Evolutionary conservation across 2,113 vertebrate genomes (phyloP).

Genomic region (Strigops habroptila): DNA sequence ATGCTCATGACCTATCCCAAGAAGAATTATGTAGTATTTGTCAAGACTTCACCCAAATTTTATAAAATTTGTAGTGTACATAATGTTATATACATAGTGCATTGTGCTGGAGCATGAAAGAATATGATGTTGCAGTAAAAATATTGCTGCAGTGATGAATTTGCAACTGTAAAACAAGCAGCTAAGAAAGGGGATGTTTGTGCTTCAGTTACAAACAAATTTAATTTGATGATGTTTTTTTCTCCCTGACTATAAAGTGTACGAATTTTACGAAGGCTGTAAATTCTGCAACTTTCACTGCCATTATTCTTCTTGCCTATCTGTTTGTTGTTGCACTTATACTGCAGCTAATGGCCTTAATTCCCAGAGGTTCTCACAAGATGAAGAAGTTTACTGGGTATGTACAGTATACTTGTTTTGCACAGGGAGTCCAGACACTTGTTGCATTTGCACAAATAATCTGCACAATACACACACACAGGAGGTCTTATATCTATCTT

Average conservation of each 20-base stretch:
- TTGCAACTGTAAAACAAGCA: background rate
- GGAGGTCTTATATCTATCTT: no score
- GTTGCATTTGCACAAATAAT: background rate
- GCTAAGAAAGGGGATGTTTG: background rate
- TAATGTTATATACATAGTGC: background rate
- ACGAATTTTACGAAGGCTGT: background rate
- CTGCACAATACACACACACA: background rate
- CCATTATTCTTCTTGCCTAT: background rate
- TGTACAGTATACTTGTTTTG: background rate
- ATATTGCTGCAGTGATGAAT: background rate
- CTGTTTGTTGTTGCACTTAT: background rate
- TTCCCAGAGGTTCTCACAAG: background rate
- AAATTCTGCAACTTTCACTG: background rate
- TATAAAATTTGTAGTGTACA: background rate
- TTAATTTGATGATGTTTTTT: background rate
- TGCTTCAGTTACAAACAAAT: background rate
- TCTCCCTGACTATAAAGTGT: background rate
- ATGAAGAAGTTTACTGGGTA: background rate
- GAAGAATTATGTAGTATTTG: background rate
- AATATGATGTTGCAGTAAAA: background rate
- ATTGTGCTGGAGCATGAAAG: background rate
- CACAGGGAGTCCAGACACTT: background rate
- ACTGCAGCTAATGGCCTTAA: background rate
- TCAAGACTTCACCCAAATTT: background rate
- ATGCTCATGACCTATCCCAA: background rate